Evolutionary conservation across 2,888 invertebrate genomes (phyloP), one percentile per base, ranked within the genome.

Genomic region (Dusona sp.): DNA sequence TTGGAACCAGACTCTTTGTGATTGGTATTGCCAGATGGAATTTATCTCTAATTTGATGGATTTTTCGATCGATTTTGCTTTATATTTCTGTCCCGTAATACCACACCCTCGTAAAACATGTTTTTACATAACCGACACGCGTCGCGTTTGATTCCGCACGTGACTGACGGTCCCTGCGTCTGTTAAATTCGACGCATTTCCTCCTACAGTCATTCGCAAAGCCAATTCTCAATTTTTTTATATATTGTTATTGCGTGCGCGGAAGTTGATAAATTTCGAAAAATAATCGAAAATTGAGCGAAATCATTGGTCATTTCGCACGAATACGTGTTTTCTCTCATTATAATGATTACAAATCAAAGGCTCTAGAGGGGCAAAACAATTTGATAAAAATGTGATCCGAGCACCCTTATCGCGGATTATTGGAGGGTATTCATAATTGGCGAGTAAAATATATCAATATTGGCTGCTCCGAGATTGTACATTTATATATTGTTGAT

Each of bases 381-480:
- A 51, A 67, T 72, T 25, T 2, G 22, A 16, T 16, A 61, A 25
- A 45, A 75, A 82, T 67, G 74, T 73, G 74, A 57, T 88, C 79
- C 70, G 81, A 86, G 67, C 82, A 85, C 64, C 79, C 82, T 67
- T 88, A 88, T 77, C 68, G 77, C 42, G 87, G 79, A 79, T 79
- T 87, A 61, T 88, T 88, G 70, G 85, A 78, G 54, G 57, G 75
- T 42, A 83, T 48, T 42, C 61, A 36, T 48, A 85, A 84, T 83
- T 84, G 83, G 3, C 87, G 57, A 67, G 78, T 79, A 7, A 78
- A 72, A 1, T 77, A 81, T 2, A 45, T 87, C 36, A 79, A 79
- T 13, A 74, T 80, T 51, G 51, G 65, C 33, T n/a, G 45, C 16
- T n/a, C 79, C 16, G 79, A 83, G 85, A 67, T 83, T 73, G 57